Base-by-base conservation (phyloP, 2,888 invertebrate species). In the Cheilosia grossa region DNA sequence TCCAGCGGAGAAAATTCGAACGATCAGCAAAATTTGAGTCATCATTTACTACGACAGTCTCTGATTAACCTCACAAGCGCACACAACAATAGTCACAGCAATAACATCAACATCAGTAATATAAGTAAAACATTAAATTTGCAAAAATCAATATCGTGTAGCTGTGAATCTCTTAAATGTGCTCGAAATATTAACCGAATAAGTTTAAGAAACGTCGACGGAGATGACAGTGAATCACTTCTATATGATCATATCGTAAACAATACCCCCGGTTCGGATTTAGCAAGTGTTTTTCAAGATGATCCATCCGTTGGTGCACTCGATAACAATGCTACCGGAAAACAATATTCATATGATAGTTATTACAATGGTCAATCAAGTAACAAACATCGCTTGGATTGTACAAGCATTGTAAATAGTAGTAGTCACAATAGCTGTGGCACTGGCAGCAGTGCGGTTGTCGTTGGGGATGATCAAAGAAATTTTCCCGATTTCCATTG, bases 11-110 rank as follows among this genome's bases (percentile, higher is more conserved):
- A 91, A 89, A 91, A 90, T 89, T 90, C 90, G 89, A 90, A 88
- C 89, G 90, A 86, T 47, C 90, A 91, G 87, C 90, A 89, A 82
- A 89, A 90, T 75, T 90, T 90, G 86, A 91, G 90, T 87, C 91
- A 91, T 88, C 89, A 91, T 87, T 89, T 91, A 89, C 89, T 90
- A 88, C 91, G 91, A 73, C 92, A 92, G 91, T 92, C 91, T 88
- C 89, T 92, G 89, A 88, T 91, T 89, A 92, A 92, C 90, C 91
- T 92, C 80, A 90, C 90, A 74, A 90, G 90, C 89, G 91, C 89
- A 87, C 91, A 90, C 90, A 89, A 81, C 78, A 87, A 79, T 72
- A 87, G 82, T 72, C 69, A 80, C 69, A 79, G 83, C 59, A 87
- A 77, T 77, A 83, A 54, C 81, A 80, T 66, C 44, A 87, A 88